Evolutionary conservation across 2,113 vertebrate species (phyloP).

Genomic region (Cephalopterus ornatus): DNA sequence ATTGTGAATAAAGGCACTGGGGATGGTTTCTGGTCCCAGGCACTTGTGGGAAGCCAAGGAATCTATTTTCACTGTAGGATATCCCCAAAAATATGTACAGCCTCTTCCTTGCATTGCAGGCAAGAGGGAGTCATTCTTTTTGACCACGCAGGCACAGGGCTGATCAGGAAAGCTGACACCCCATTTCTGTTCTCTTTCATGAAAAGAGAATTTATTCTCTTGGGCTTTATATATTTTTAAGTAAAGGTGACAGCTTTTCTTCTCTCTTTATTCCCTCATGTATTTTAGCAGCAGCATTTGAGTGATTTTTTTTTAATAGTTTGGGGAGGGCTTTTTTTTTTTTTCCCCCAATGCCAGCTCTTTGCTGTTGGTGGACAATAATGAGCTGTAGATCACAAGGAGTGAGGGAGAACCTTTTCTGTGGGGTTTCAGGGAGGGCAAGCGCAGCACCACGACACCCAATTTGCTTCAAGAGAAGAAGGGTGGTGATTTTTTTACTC

Average conservation of each 20-base stretch:
- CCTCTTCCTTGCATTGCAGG: neutral
- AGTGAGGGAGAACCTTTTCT: neutral
- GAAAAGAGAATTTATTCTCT: neutral
- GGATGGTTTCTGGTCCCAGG: neutral
- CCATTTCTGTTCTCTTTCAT: neutral
- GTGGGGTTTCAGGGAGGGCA: accelerated
- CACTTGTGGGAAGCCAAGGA: neutral
- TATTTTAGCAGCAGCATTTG: neutral
- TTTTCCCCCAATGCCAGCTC: neutral
- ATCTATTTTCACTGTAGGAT: accelerated
- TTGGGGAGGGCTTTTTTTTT: neutral
- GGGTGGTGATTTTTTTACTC: neutral
- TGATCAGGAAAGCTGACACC: neutral
- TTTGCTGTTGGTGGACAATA: neutral
- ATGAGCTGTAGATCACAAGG: neutral
- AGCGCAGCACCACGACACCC: accelerated
- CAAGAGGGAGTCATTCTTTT: neutral
- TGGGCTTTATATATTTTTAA: neutral
- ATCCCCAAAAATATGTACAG: neutral
- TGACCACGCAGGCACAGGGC: neutral
- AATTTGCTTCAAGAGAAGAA: neutral
- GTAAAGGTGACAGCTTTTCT: neutral
- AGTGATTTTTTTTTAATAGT: neutral
- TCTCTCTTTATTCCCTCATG: neutral
- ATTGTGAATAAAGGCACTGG: neutral